Conservation (phyloP, 1,140 invertebrate species). For the Aphis craccivora region DNA sequence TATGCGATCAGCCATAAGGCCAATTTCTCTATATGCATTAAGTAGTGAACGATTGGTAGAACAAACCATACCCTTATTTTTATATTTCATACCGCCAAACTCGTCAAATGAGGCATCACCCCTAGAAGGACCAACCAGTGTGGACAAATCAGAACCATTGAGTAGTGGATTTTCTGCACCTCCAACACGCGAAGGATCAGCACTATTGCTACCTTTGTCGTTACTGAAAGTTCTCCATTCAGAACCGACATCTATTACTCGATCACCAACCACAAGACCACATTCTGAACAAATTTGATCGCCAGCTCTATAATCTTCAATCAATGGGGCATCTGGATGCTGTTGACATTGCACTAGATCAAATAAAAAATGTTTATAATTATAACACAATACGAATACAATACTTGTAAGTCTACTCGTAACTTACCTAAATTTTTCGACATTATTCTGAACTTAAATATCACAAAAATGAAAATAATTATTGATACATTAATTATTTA, state of each 20-base stretch:
- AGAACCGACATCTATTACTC: conserved; percentile 99
- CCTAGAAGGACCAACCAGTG: conserved; percentile 93
- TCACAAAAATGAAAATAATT: no score
- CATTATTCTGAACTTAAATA: background rate
- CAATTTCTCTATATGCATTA: conserved; percentile 96
- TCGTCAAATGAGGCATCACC: conserved; percentile 81
- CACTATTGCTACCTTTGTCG: conserved; percentile 76
- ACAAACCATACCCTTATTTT: conserved; percentile 53
- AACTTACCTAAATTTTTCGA: conserved; percentile 42
- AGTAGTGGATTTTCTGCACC: conserved; percentile 94
- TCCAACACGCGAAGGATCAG: conserved; percentile 98
- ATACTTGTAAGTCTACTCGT: background rate
- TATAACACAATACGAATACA: background rate
- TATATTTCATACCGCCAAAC: conserved; percentile 89
- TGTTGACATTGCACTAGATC: conserved; percentile 52
- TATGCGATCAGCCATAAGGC: conserved; percentile 96
- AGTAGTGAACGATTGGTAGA: conserved; percentile 66
- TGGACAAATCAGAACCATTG: conserved; percentile 95
- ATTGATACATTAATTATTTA: no score
- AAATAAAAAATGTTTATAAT: background rate
- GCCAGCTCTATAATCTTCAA: conserved; percentile 76
- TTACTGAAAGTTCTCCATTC: conserved; percentile 99
- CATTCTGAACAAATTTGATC: conserved; percentile 99
- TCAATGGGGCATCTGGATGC: conserved; percentile 54
- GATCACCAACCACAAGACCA: conserved; percentile 97